Percentiles rank a stretch among this genome's conserved stretches.
phyloP scores from a whole-genome alignment of 1,140 invertebrate species.

The Micrasema minimum region DNA sequence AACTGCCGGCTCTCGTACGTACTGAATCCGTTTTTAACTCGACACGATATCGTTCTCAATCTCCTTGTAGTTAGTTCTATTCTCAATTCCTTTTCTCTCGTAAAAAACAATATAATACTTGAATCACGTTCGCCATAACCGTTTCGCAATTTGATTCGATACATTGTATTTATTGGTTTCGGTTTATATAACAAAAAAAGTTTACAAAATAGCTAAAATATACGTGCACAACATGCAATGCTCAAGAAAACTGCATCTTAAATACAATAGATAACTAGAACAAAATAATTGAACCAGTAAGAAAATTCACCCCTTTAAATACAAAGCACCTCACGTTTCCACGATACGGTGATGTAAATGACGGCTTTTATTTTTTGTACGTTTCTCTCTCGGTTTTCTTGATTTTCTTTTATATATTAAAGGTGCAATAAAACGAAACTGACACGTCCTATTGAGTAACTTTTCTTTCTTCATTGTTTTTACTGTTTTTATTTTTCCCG shows the following conservation, averaged over 20 bases:
- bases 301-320: background rate
- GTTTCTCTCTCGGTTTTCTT: conserved; percentile 12
- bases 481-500: conserved; percentile 34
- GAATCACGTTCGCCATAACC: too few species aligned
- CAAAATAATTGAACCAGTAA: too few species aligned
- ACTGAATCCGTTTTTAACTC: too few species aligned
- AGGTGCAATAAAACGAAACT: conserved; percentile 41
- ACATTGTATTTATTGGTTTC: too few species aligned
- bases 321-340: conserved; percentile 34
- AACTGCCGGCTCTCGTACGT: too few species aligned
- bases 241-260: too few species aligned
- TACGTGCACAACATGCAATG: too few species aligned
- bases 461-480: conserved; percentile 40
- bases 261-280: too few species aligned
- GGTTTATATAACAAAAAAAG: too few species aligned
- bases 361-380: conserved; percentile 35
- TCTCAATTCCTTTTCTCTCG: background rate
- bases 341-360: conserved; percentile 39
- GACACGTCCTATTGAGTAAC: conserved; percentile 41
- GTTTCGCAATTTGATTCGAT: too few species aligned
- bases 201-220: too few species aligned
- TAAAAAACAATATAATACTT: too few species aligned
- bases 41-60: background rate
- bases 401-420: conserved; percentile 35
- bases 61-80: background rate